Percentiles rank a stretch among this genome's conserved stretches.
Evolutionary conservation across 2,797 vertebrate genomes (phyloP).

Genomic region (Peromyscus melanophrys): DNA sequence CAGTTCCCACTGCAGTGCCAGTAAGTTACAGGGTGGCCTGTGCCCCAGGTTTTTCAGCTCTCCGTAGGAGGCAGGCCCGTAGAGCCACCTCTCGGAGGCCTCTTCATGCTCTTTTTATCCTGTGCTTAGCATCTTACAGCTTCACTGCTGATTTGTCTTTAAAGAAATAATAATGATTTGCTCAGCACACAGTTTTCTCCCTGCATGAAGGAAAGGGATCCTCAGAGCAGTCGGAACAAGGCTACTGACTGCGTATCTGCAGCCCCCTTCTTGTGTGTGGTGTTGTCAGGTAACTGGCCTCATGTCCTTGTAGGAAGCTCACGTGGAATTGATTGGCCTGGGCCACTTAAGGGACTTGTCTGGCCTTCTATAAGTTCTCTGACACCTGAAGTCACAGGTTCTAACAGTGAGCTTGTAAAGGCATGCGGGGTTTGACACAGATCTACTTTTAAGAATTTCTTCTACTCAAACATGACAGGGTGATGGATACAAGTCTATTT

Average conservation of each 20-base stretch:
- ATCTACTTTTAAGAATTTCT: slow-evolving; percentile 25
- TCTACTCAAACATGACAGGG: rapidly evolving
- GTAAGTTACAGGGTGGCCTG: not conserved
- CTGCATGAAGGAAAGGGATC: not conserved
- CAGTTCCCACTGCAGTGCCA: slow-evolving; percentile 58
- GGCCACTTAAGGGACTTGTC: slow-evolving; percentile 46
- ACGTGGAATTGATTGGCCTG: not conserved
- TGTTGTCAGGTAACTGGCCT: not conserved
- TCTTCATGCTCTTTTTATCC: not conserved
- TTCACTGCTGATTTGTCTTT: slow-evolving; percentile 43
- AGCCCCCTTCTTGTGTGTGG: not conserved
- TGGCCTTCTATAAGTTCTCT: not conserved
- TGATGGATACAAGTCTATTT: not conserved
- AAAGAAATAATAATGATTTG: not conserved
- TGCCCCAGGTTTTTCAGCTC: not conserved
- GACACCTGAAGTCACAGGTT: not conserved
- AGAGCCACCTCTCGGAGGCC: not conserved
- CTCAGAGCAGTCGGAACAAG: not conserved
- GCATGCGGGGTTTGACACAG: not conserved
- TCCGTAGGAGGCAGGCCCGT: not conserved
- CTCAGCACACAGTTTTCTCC: not conserved
- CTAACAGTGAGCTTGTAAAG: not conserved
- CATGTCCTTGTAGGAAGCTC: too few species aligned
- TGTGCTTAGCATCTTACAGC: not conserved
- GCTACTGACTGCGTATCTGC: rapidly evolving